These are phyloP conservation scores for Siphamia tubifer DNA, from an alignment of 2,113 vertebrate species.

Conservation along the genomic window DNA sequence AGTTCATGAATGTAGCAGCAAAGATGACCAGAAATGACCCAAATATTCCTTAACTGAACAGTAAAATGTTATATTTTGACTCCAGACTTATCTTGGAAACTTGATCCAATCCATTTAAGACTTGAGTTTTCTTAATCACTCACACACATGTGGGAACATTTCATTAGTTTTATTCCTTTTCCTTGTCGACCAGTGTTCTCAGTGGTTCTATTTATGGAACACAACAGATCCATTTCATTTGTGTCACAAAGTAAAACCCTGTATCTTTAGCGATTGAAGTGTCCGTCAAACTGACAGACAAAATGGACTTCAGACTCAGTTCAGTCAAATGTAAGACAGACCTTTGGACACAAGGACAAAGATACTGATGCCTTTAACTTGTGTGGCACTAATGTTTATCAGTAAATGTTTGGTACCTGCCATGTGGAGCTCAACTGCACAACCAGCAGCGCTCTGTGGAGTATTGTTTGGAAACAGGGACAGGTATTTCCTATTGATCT, in stretches of 20 bases:
- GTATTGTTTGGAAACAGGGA: slow-evolving; percentile 49
- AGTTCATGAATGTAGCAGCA: no score
- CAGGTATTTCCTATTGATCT: slow-evolving; percentile 67
- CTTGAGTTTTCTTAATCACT: no score
- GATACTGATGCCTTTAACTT: slow-evolving; percentile 7
- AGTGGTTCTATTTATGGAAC: slow-evolving; percentile 1
- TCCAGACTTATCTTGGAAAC: no score
- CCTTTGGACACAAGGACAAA: slow-evolving; percentile 27
- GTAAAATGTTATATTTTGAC: no score
- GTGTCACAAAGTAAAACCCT: slow-evolving; percentile 2
- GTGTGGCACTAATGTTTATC: background rate
- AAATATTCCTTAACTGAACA: no score
- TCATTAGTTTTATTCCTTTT: no score
- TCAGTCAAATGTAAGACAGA: background rate
- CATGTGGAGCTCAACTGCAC: slow-evolving; percentile 7
- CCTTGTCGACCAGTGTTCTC: no score
- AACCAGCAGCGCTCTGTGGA: background rate
- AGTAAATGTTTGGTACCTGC: background rate
- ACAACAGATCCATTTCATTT: background rate
- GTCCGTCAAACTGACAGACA: slow-evolving; percentile 21
- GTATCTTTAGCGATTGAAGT: slow-evolving; percentile 11
- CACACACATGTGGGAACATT: no score
- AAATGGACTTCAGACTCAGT: background rate
- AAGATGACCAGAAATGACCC: no score
- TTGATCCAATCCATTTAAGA: no score